Evolutionary conservation across 2,888 invertebrate species (phyloP).

Genomic region (Ligdia adustata): DNA sequence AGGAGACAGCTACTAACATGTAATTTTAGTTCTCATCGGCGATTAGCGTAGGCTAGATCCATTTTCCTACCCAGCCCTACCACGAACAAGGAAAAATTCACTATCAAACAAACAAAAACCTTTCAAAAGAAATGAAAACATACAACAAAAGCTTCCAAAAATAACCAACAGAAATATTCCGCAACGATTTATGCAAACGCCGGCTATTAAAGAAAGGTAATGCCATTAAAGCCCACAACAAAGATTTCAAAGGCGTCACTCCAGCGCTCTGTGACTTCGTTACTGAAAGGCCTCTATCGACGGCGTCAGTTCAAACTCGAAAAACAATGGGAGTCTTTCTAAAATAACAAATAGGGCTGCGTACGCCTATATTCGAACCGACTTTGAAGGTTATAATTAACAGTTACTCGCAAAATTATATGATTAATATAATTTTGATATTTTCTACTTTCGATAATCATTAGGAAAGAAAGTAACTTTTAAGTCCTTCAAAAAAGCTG

Average conservation of each 20-base stretch:
- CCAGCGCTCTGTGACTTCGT: conserved; percentile 17
- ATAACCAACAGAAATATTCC: conserved; percentile 28
- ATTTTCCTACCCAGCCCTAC: no score
- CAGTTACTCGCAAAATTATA: no score
- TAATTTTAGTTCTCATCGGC: no score
- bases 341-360: conserved; percentile 35
- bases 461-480: no score
- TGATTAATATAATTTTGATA: no score
- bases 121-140: neutral
- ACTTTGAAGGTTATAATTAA: no score
- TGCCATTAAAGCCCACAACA: conserved; percentile 28
- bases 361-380: no score
- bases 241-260: conserved; percentile 29
- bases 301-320: conserved; percentile 29
- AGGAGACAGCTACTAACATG: no score
- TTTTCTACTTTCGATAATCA: no score
- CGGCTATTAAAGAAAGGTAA: conserved; percentile 23
- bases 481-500: no score
- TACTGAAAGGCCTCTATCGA: conserved; percentile 28
- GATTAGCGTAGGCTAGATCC: no score
- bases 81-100: conserved; percentile 32
- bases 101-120: conserved; percentile 5
- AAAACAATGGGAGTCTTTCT: conserved; percentile 36
- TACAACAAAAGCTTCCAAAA: neutral
- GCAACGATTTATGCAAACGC: conserved; percentile 12